Conservation (phyloP, 2,113 vertebrate species). For the Carollia perspicillata region DNA sequence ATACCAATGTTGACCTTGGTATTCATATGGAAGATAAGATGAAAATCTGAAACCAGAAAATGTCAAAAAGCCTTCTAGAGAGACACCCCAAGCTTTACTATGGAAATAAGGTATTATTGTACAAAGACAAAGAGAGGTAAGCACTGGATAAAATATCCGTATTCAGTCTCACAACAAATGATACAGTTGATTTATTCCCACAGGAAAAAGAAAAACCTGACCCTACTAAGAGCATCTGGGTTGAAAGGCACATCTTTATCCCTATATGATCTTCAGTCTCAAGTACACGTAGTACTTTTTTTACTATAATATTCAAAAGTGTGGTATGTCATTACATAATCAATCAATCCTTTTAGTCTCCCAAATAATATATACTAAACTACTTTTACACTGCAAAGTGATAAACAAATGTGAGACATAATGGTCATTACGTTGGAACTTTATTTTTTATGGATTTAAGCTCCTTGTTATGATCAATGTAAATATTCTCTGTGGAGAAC, state of each 20-base stretch:
- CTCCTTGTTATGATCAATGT: not conserved
- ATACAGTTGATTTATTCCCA: not conserved
- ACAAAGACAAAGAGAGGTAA: not conserved
- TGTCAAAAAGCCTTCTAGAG: not conserved
- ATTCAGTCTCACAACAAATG: conserved; percentile 2
- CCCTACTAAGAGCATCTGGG: not conserved
- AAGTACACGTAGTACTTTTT: not conserved
- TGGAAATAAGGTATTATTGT: not conserved
- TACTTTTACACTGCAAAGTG: not conserved
- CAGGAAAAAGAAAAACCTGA: not conserved
- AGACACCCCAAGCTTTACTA: not conserved
- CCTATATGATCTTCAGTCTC: not conserved
- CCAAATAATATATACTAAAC: not conserved
- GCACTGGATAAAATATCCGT: not conserved
- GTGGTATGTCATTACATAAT: not conserved
- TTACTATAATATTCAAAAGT: not conserved
- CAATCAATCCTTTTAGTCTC: not conserved
- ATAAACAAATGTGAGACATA: not conserved
- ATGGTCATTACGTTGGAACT: not conserved
- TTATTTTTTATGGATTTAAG: not conserved
- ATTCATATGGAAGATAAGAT: not conserved
- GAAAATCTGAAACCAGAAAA: conserved; percentile 16
- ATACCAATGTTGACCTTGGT: not conserved
- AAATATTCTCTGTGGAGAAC: not conserved
- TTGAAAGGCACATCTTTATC: not conserved